phyloP scores from a whole-genome alignment of 2,113 vertebrate species.

The Phylloscopus whistleri region DNA sequence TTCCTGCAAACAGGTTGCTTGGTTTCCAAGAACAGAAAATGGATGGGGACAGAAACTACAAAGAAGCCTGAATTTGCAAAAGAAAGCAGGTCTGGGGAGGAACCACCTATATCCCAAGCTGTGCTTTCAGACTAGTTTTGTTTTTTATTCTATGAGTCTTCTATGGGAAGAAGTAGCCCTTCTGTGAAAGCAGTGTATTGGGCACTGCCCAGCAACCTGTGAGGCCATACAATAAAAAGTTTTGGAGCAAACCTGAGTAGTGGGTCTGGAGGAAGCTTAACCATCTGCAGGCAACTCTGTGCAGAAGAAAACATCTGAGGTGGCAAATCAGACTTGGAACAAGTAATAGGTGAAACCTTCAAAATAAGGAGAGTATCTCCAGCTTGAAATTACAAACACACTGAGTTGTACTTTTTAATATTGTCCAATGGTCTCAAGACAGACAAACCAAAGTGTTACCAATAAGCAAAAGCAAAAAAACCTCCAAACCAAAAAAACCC shows the following conservation, averaged over 20 bases:
- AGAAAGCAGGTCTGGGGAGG: not conserved
- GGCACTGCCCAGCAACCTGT: not conserved
- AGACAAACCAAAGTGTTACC: not conserved
- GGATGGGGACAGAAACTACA: not conserved
- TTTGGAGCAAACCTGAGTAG: not conserved
- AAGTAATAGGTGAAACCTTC: not conserved
- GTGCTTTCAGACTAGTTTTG: not conserved
- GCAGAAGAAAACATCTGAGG: not conserved
- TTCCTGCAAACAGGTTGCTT: rapidly evolving
- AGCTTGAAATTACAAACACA: not conserved
- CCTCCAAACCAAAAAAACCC: not conserved
- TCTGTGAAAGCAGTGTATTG: not conserved
- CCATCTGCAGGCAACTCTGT: not conserved
- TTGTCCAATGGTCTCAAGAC: not conserved
- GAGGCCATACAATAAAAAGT: not conserved
- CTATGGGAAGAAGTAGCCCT: not conserved
- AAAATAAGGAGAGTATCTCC: not conserved
- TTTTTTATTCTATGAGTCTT: not conserved
- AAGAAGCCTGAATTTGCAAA: not conserved
- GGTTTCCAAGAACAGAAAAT: not conserved
- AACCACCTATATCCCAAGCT: not conserved
- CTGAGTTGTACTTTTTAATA: not conserved
- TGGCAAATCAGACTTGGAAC: not conserved
- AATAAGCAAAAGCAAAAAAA: not conserved
- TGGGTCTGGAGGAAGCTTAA: not conserved